Conservation (phyloP, 2,113 vertebrate genomes). For the Turnix velox region DNA sequence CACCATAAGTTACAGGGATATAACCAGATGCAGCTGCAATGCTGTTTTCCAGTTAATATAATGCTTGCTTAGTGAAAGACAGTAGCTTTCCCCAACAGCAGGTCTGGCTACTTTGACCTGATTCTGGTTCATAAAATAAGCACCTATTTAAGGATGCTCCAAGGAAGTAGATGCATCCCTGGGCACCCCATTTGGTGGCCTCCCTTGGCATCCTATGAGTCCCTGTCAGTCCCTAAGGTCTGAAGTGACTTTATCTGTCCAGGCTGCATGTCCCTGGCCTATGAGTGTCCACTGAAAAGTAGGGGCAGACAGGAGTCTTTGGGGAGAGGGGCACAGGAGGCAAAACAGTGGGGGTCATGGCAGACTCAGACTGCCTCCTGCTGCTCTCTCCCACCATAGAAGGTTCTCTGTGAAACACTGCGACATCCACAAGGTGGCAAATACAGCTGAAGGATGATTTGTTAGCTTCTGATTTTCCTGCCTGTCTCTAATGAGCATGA, state of each 20-base stretch:
- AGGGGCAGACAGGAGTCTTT: not conserved
- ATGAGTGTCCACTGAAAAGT: not conserved
- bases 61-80: not conserved
- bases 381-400: not conserved
- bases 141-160: not conserved
- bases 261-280: not conserved
- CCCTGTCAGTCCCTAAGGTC: not conserved
- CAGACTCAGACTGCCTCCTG: not conserved
- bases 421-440: not conserved
- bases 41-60: not conserved
- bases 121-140: not conserved
- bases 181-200: not conserved
- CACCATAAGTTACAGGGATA: not conserved
- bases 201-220: not conserved
- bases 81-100: not conserved
- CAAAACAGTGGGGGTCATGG: accelerated
- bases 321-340: accelerated
- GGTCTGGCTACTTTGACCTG: not conserved
- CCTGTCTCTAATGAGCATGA: not conserved
- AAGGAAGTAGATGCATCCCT: not conserved
- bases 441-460: not conserved
- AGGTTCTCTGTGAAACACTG: not conserved
- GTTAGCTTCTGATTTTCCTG: not conserved
- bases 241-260: not conserved
- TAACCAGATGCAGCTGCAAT: not conserved